Base-by-base conservation (phyloP, 2,888 invertebrate species). In the Tachina fera region DNA sequence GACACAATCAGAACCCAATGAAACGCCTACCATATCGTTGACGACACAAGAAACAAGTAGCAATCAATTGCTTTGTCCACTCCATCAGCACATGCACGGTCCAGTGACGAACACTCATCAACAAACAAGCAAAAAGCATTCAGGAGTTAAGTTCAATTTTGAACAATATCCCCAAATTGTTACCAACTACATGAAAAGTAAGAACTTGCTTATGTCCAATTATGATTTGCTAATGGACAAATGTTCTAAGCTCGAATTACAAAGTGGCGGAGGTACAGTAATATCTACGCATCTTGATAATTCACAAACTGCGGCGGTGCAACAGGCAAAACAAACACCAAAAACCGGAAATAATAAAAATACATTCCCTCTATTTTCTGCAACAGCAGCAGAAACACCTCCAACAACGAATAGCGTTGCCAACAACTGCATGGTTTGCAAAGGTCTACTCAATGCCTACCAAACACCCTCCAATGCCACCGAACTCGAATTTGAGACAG, bases 381-480 rank as follows among this genome's bases (percentile, higher is more conserved):
- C 53, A 13, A 47, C 39, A 22, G 31, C 45, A 65, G 41, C 67
- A 94, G 92, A 89, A 63, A 49, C 65, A 70, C 70, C 49, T 14
- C 75, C 60, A 10, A 8, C 71, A 39, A 47, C 78, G 22, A 77
- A 49, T 19, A 83, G 68, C 81, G 87, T 93, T 83, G 86, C 93
- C 84, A 93, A 94, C 88, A 93, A 93, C 16, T 95, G 94, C 84
- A 94, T 94, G 87, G 93, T 94, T 9, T 95, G 95, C 78, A 91
- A 90, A 70, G 89, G 89, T 51, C 81, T 83, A 91, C 94, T 94
- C 60, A 94, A 95, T 43, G 93, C 94, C 87, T 92, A 96, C 58
- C 96, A 96, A 90, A 96, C 96, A 0, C 96, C 96, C 0, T 96
- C 96, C 0, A 96, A 96, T 91, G 96, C 96, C 47, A 96, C 96